Evolutionary conservation across 2,113 vertebrate species (phyloP).

Genomic region (Lophotis ruficrista): DNA sequence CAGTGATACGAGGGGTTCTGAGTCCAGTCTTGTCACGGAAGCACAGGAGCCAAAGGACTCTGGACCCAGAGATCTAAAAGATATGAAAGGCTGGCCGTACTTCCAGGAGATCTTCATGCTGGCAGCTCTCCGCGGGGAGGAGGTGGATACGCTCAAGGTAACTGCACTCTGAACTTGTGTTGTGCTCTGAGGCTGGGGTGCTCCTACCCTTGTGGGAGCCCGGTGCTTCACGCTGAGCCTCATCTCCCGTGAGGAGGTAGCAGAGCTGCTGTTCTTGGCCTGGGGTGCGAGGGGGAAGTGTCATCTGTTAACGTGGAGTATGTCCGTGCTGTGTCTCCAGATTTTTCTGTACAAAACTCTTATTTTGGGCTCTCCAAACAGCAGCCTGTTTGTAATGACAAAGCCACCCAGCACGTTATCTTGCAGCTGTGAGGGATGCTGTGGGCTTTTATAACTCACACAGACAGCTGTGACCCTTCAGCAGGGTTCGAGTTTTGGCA

Average conservation of each 20-base stretch:
- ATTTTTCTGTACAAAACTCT: not conserved
- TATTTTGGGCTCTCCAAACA: not conserved
- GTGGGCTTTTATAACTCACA: not conserved
- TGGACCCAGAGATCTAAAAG: conserved; percentile 43
- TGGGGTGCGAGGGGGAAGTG: not conserved
- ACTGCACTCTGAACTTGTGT: not conserved
- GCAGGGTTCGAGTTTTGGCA: not conserved
- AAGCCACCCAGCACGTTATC: rapidly evolving
- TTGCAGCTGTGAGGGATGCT: not conserved
- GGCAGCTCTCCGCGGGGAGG: conserved; percentile 82
- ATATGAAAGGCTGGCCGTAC: conserved; percentile 82
- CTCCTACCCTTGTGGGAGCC: not conserved
- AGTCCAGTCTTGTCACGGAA: not conserved
- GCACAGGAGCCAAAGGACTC: not conserved
- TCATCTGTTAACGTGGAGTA: rapidly evolving
- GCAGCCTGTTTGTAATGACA: not conserved
- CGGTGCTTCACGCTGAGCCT: not conserved
- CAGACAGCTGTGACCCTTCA: not conserved
- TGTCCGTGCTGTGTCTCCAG: not conserved
- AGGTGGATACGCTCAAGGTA: conserved; percentile 91
- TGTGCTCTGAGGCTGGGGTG: not conserved
- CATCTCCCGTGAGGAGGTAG: not conserved
- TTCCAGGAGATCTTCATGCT: conserved; percentile 97
- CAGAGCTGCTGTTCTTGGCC: not conserved
- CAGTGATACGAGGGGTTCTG: rapidly evolving